Evolutionary conservation across 2,888 invertebrate species (phyloP), one percentile per base, ranked within the genome.

Genomic region (Micoletzkya japonica): DNA sequence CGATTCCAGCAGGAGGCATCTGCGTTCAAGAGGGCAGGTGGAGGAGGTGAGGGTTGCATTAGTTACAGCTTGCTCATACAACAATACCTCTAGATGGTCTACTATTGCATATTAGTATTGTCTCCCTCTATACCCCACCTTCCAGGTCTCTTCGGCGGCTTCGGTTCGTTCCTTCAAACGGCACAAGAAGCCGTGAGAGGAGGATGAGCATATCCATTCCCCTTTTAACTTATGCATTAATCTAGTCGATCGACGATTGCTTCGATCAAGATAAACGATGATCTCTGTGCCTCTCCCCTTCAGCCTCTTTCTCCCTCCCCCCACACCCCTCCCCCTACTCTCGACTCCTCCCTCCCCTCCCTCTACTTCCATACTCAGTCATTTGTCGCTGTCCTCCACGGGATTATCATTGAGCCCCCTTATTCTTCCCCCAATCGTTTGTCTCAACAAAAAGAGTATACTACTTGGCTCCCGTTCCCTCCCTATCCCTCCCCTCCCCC

Each of bases 1-100:
- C 74, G 84, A n/a, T 84, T 84, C 80, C 83, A 84, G 59, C 72
- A 78, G 44, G 84, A 85, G 66, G 84, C 83, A 0, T 71, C 76
- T 30, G 81, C 82, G 28, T 85, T 77, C 73, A 82, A 82, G 70
- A 69, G 71, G 56, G 73, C 68, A 44, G 77, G 79, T 30, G 84
- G 82, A n/a, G 74, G 74, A 10, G 72, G 76, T 26, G 61, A 64
- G 66, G 73, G 76, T 36, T n/a, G n/a, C n/a, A n/a, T n/a, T n/a
- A n/a, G n/a, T n/a, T n/a, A n/a, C n/a, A n/a, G n/a, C n/a, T n/a
- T n/a, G n/a, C n/a, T n/a, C n/a, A n/a, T n/a, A n/a, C n/a, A n/a
- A n/a, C n/a, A n/a, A n/a, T n/a, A n/a, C n/a, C n/a, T n/a, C n/a
- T n/a, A n/a, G n/a, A n/a, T n/a, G n/a, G n/a, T n/a, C n/a, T n/a